phyloP scores from a whole-genome alignment of 2,888 invertebrate genomes.

The Lacanobia wlatinum region DNA sequence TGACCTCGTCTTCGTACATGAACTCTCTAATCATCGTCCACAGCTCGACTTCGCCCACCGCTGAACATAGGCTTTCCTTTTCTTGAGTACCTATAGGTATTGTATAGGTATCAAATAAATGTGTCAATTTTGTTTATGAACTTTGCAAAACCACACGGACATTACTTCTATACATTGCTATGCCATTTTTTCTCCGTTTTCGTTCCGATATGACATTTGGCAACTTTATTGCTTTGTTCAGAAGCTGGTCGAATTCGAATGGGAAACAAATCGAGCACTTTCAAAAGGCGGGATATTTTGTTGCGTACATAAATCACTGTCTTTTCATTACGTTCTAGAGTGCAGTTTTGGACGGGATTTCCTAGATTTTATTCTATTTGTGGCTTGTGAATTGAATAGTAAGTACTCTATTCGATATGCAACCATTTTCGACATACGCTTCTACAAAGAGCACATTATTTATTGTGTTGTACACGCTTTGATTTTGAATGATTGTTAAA shows the following conservation, averaged over 20 bases:
- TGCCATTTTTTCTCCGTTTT: slow-evolving; percentile 11
- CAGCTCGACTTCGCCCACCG: too few species aligned
- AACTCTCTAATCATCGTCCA: too few species aligned
- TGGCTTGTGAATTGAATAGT: slow-evolving; percentile 9
- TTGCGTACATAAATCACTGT: slow-evolving; percentile 20
- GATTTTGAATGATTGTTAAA: not conserved
- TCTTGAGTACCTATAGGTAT: too few species aligned
- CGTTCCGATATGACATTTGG: slow-evolving; percentile 26
- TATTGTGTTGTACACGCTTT: not conserved
- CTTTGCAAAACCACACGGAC: not conserved
- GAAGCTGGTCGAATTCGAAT: slow-evolving; percentile 23
- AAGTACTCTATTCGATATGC: not conserved
- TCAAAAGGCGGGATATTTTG: slow-evolving; percentile 17
- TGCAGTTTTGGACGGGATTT: slow-evolving; percentile 16
- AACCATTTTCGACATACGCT: not conserved
- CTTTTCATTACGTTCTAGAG: slow-evolving; percentile 10
- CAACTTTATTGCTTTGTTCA: slow-evolving; percentile 16
- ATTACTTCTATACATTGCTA: not conserved
- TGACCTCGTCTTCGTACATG: too few species aligned
- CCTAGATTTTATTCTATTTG: slow-evolving; percentile 5
- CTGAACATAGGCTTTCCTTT: too few species aligned
- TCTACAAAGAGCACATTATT: not conserved
- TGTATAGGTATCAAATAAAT: too few species aligned
- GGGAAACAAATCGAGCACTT: slow-evolving; percentile 34
- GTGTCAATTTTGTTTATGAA: too few species aligned